These are phyloP conservation scores for Polydrusus pterygomalis DNA, from an alignment of 2,888 invertebrate genomes.

Conservation along the genomic window DNA sequence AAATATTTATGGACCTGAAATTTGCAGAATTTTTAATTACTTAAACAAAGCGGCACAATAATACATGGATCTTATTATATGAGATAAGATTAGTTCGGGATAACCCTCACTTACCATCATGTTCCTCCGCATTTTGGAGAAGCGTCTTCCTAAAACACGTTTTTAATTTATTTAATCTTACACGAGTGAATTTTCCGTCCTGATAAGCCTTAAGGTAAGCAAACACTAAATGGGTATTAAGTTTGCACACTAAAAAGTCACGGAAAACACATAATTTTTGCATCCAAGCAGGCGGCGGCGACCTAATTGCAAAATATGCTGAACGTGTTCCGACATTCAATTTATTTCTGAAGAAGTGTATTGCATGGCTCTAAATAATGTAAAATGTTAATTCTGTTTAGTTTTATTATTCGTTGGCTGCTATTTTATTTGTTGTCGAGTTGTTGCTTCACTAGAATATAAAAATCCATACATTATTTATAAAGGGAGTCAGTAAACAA, in stretches of 20 bases:
- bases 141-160: slow-evolving; percentile 16
- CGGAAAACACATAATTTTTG: slow-evolving; percentile 45
- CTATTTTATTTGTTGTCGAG: no score
- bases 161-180: slow-evolving; percentile 30
- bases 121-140: no score
- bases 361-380: no score
- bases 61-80: no score
- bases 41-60: no score
- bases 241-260: slow-evolving; percentile 37
- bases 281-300: slow-evolving; percentile 25
- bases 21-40: no score
- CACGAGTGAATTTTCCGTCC: slow-evolving; percentile 21
- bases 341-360: slow-evolving; percentile 26
- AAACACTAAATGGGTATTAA: slow-evolving; percentile 24
- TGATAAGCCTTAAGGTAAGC: slow-evolving; percentile 28
- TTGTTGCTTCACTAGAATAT: no score
- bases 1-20: no score
- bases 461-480: no score
- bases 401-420: slow-evolving; percentile 8
- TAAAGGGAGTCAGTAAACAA: no score
- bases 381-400: slow-evolving; percentile 22
- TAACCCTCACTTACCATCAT: no score
- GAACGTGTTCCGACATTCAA: slow-evolving; percentile 36
- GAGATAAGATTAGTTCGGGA: neutral
- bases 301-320: slow-evolving; percentile 40